phyloP scores from a whole-genome alignment of 2,797 vertebrate species.

The Buceros bicornis region DNA sequence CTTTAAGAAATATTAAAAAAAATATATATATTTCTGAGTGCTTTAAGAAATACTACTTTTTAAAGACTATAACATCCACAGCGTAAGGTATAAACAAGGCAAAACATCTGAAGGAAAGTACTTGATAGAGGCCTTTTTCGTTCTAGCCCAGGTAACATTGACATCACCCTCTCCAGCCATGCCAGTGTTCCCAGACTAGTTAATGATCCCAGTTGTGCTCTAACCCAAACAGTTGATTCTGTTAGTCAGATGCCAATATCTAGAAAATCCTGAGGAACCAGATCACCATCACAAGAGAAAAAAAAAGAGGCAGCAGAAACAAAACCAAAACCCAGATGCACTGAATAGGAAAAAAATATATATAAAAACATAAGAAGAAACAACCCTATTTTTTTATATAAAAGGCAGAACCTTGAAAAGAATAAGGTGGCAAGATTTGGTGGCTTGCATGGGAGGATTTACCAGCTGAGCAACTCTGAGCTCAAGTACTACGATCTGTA shows the following conservation, averaged over 20 bases:
- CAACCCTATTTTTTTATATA: not conserved
- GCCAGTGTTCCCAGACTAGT: not conserved
- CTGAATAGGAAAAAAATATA: not conserved
- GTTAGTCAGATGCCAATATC: not conserved
- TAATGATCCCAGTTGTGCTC: not conserved
- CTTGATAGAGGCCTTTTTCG: not conserved
- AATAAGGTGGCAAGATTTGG: not conserved
- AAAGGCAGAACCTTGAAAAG: not conserved
- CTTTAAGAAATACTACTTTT: not conserved
- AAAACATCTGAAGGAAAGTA: not conserved
- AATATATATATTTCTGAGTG: not conserved
- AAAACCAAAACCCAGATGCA: not conserved
- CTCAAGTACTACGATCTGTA: not conserved
- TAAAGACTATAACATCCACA: not conserved
- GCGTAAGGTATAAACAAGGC: not conserved
- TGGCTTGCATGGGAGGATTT: not conserved
- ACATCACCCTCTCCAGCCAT: not conserved
- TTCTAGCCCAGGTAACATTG: not conserved
- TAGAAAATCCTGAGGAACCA: not conserved
- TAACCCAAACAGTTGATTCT: not conserved
- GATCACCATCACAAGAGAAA: not conserved
- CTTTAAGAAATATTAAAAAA: not conserved
- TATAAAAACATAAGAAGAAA: not conserved
- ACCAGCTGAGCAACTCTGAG: not conserved
- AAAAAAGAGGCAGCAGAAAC: not conserved